A percentile compares a stretch with the other conserved stretches of the same genome.
phyloP scores from a whole-genome alignment of 1,140 invertebrate species.

The Lanistes nyassanus region DNA sequence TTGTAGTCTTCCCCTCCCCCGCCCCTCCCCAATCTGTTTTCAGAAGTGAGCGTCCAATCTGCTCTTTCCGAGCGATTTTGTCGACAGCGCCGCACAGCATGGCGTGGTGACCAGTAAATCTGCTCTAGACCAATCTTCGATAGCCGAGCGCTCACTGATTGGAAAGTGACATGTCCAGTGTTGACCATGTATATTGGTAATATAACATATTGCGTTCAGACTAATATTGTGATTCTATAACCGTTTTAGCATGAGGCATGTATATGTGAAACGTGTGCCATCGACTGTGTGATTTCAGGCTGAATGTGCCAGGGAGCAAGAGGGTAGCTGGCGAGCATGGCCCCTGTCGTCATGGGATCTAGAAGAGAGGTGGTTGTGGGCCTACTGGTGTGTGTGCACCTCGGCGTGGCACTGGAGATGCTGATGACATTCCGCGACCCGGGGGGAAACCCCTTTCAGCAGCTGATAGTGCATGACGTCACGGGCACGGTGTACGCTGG shows the following conservation, averaged over 20 bases:
- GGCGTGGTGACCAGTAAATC: too few relatives aligned
- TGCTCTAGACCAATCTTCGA: too few relatives aligned
- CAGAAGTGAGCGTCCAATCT: too few relatives aligned
- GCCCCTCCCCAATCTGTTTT: too few relatives aligned
- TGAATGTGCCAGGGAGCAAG: neutral
- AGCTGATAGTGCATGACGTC: constrained; percentile 74
- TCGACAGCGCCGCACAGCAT: too few relatives aligned
- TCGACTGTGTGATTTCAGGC: constrained; percentile 6
- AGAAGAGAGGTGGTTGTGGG: neutral
- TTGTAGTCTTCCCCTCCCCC: too few relatives aligned
- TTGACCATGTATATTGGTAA: too few relatives aligned
- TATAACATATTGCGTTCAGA: neutral
- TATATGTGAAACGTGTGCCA: too few relatives aligned
- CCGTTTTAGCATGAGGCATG: neutral
- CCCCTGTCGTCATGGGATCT: too few relatives aligned
- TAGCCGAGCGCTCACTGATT: too few relatives aligned
- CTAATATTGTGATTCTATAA: neutral
- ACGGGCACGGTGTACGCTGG: constrained; percentile 93
- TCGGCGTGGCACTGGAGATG: constrained; percentile 18
- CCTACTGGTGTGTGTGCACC: neutral
- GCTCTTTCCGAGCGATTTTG: too few relatives aligned
- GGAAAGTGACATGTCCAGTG: too few relatives aligned
- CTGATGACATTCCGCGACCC: constrained; percentile 40
- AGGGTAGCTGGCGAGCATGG: neutral
- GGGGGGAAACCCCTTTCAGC: constrained; percentile 32